Conservation (phyloP, 2,888 invertebrate species). For the Parochlus steinenii region DNA sequence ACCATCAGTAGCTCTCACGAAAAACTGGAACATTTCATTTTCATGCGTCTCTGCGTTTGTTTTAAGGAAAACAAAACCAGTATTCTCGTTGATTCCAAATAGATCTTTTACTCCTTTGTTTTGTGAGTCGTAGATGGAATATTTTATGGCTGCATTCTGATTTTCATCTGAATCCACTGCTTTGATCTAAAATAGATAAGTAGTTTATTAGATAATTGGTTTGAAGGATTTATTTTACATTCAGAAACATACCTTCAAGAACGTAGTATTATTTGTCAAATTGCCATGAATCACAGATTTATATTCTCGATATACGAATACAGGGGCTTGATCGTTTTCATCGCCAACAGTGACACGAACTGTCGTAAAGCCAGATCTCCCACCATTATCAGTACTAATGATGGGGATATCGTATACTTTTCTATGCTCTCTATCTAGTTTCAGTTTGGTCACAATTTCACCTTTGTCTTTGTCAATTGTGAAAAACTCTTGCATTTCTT, state of each 20-base stretch:
- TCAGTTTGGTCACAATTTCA: slow-evolving; percentile 47
- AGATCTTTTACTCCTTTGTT: slow-evolving; percentile 44
- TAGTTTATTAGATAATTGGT: no score
- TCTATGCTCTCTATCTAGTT: slow-evolving; percentile 58
- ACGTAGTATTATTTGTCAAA: slow-evolving; percentile 36
- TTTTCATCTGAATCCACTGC: slow-evolving; percentile 70
- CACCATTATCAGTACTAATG: slow-evolving; percentile 67
- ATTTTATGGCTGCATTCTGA: slow-evolving; percentile 50
- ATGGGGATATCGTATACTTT: slow-evolving; percentile 57
- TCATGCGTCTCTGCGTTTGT: slow-evolving; percentile 43
- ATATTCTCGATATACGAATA: slow-evolving; percentile 59
- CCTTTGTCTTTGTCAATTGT: slow-evolving; percentile 54
- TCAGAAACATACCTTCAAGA: slow-evolving; percentile 35
- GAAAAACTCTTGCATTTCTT: slow-evolving; percentile 53
- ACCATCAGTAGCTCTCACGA: slow-evolving; percentile 73
- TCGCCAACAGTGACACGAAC: slow-evolving; percentile 69
- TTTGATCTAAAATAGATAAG: slow-evolving; percentile 31
- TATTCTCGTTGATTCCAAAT: slow-evolving; percentile 55
- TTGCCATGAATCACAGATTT: slow-evolving; percentile 52
- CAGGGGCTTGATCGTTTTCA: slow-evolving; percentile 69
- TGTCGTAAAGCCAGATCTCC: slow-evolving; percentile 54
- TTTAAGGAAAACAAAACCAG: slow-evolving; percentile 54
- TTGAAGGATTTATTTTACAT: neutral
- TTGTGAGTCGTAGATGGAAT: slow-evolving; percentile 58
- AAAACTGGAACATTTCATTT: slow-evolving; percentile 69